Percentiles rank a stretch among this genome's conserved stretches.
phyloP scores from a whole-genome alignment of 2,113 vertebrate genomes.

The Coturnix japonica region DNA sequence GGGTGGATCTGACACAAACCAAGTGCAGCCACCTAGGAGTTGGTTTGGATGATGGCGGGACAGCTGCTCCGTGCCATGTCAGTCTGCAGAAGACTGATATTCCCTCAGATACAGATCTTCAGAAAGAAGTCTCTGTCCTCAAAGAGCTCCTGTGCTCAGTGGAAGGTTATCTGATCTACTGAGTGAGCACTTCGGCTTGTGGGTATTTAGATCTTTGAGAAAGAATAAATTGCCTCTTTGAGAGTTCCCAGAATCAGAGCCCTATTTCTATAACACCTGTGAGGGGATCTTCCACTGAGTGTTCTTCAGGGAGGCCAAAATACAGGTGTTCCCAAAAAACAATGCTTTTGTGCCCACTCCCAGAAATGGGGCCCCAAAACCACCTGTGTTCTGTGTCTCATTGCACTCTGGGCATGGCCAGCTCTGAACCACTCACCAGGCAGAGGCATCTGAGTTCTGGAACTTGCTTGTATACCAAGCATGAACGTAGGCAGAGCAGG shows the following conservation, averaged over 20 bases:
- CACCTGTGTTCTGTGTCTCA: background rate
- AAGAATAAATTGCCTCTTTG: background rate
- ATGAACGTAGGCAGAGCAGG: background rate
- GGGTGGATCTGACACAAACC: background rate
- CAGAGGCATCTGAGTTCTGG: background rate
- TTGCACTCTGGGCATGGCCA: background rate
- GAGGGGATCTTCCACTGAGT: background rate
- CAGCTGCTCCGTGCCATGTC: background rate
- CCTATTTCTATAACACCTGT: background rate
- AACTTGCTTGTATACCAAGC: background rate
- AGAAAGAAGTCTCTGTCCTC: background rate
- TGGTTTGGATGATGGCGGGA: background rate
- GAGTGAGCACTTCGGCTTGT: background rate
- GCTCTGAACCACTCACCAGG: background rate
- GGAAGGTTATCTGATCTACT: background rate
- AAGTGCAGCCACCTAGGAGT: rapidly evolving
- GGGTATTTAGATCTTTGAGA: background rate
- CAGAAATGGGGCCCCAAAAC: background rate
- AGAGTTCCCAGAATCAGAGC: background rate
- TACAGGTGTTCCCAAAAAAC: background rate
- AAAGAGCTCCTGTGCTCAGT: background rate
- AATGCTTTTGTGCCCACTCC: background rate
- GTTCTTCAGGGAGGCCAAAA: background rate
- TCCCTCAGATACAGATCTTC: background rate
- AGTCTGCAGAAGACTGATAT: background rate